Percentiles rank a stretch among this genome's conserved stretches.
phyloP scores from a whole-genome alignment of 35 echinoderm and acorn worm genomes.

The Lytechinus variegatus region DNA sequence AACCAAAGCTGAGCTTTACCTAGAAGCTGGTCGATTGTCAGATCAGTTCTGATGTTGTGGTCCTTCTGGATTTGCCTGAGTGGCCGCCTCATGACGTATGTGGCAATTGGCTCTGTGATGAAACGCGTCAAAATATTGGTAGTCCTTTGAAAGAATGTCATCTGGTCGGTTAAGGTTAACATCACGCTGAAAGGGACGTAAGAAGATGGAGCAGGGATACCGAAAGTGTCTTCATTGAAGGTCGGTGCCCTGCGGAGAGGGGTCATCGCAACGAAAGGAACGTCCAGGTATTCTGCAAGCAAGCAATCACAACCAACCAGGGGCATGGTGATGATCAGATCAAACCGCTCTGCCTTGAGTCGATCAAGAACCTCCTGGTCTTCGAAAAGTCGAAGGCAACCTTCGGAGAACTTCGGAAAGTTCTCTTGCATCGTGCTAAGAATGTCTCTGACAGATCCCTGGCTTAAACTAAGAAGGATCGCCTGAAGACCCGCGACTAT shows the following conservation, averaged over 20 bases:
- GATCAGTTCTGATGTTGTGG: background rate
- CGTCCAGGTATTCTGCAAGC: constrained; percentile 17
- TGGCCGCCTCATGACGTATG: too few species aligned
- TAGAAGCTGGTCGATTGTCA: background rate
- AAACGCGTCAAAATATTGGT: background rate
- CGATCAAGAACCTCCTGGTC: background rate
- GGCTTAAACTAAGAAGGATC: background rate
- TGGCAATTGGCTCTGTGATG: background rate
- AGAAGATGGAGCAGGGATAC: background rate
- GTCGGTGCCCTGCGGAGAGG: background rate
- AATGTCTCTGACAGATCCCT: background rate
- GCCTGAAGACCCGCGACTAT: background rate
- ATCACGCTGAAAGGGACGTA: background rate
- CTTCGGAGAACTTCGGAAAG: background rate
- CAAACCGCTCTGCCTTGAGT: constrained; percentile 48
- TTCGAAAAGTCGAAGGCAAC: background rate
- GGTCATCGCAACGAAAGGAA: constrained; percentile 35
- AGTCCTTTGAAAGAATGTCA: constrained; percentile 10
- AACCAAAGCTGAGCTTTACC: background rate
- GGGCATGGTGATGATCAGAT: constrained; percentile 32
- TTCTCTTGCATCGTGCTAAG: background rate
- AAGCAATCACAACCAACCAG: constrained; percentile 5
- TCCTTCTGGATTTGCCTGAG: background rate
- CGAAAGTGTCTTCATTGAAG: constrained; percentile 45
- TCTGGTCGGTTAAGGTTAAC: constrained; percentile 13